Conservation (phyloP, 1,140 invertebrate species). For the Dryas iulia region DNA sequence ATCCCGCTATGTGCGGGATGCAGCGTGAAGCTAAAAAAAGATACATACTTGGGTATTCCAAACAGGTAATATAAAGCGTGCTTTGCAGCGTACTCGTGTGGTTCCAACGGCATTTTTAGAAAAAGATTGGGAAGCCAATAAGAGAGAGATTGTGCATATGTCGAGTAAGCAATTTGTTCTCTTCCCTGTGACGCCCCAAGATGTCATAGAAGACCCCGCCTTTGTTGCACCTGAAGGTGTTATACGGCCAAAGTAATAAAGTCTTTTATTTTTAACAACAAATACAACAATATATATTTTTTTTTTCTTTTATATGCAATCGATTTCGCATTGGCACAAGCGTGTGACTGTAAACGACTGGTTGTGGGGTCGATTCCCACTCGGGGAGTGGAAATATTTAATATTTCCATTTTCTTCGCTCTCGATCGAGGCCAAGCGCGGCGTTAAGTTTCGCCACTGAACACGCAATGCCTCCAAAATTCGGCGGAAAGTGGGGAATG, state of each 20-base stretch:
- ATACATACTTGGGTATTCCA: too few species aligned
- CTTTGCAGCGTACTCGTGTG: slow-evolving; percentile 40
- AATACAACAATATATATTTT: too few species aligned
- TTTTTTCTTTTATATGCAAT: too few species aligned
- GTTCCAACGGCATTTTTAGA: slow-evolving; percentile 31
- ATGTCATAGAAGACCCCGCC: slow-evolving; percentile 46
- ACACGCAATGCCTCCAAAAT: not conserved
- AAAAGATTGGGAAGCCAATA: slow-evolving; percentile 45
- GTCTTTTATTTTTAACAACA: slow-evolving; percentile 11
- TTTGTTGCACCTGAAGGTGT: slow-evolving; percentile 42
- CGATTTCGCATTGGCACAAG: not conserved
- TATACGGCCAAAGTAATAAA: slow-evolving; percentile 43
- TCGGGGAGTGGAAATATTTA: not conserved
- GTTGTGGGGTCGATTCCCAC: not conserved
- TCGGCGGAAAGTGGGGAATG: not conserved
- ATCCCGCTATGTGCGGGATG: too few species aligned
- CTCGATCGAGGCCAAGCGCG: too few species aligned
- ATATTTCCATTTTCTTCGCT: not conserved
- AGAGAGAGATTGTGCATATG: slow-evolving; percentile 32
- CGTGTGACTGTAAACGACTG: not conserved
- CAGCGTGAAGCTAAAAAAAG: too few species aligned
- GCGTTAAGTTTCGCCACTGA: too few species aligned
- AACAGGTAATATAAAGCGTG: too few species aligned
- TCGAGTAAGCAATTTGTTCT: slow-evolving; percentile 45
- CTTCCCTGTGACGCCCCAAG: slow-evolving; percentile 39